A percentile compares a stretch with the other conserved stretches of the same genome.
phyloP scores from a whole-genome alignment of 2,113 vertebrate genomes.

The Indicator indicator region DNA sequence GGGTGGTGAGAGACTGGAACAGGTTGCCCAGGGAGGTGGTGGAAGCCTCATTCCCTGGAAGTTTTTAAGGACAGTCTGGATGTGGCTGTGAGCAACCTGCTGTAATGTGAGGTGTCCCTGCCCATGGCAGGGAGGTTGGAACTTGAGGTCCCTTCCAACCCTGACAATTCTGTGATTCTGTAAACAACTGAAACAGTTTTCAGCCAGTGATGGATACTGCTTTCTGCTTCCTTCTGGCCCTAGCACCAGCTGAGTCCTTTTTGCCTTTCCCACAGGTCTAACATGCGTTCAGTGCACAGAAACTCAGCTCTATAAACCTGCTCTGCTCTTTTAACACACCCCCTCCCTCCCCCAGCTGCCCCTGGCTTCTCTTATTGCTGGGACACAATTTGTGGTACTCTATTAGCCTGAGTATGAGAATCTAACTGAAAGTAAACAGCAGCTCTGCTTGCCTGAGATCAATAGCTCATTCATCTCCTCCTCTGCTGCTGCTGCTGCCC shows the following conservation, averaged over 20 bases:
- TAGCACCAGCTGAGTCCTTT: neutral
- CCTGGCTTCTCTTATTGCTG: neutral
- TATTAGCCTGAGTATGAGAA: neutral
- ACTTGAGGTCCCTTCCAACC: too few relatives aligned
- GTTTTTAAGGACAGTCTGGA: too few relatives aligned
- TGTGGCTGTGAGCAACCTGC: too few relatives aligned
- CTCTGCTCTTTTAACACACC: neutral
- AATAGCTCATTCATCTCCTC: neutral
- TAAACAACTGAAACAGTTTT: neutral
- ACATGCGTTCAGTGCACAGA: neutral
- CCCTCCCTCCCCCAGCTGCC: neutral
- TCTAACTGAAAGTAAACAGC: constrained; percentile 33
- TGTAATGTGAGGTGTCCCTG: too few relatives aligned
- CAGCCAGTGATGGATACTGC: neutral
- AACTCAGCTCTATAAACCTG: neutral
- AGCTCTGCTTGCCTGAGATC: constrained; percentile 14
- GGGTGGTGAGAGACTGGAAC: too few relatives aligned
- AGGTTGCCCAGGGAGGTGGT: too few relatives aligned
- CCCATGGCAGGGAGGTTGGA: too few relatives aligned
- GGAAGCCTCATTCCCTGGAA: too few relatives aligned
- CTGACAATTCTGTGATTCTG: too few relatives aligned
- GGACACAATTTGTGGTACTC: neutral
- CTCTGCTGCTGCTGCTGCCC: neutral
- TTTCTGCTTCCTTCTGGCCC: neutral
- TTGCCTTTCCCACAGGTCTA: neutral